A percentile compares a stretch with the other conserved stretches of the same genome.
These are phyloP conservation scores for Hydrotaea diabolus DNA, from an alignment of 2,888 invertebrate species.

Conservation along the genomic window DNA sequence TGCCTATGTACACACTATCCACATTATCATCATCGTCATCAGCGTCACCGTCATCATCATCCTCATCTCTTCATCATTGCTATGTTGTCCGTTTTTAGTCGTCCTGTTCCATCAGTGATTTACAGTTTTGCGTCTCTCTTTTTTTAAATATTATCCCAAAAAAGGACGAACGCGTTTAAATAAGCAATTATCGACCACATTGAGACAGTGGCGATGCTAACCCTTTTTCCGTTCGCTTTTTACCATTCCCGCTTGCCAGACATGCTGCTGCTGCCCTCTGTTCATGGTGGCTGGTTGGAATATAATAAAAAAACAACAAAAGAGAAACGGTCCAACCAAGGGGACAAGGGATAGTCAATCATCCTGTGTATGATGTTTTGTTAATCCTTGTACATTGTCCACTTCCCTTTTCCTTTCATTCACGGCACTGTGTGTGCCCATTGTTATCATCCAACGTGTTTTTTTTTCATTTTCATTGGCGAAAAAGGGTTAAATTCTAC, in stretches of 20 bases:
- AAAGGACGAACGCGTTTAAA: conserved; percentile 69
- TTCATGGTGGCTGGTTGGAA: conserved; percentile 29
- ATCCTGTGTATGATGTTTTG: conserved; percentile 12
- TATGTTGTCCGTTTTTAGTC: conserved; percentile 56
- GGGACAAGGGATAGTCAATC: conserved; percentile 57
- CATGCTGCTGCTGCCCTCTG: neutral
- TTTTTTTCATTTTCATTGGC: too few relatives aligned
- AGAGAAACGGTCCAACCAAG: neutral
- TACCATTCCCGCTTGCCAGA: conserved; percentile 49
- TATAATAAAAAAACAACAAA: neutral
- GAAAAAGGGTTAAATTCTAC: conserved; percentile 6
- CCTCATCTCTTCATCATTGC: conserved; percentile 47
- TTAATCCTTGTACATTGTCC: conserved; percentile 6
- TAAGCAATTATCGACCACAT: conserved; percentile 71
- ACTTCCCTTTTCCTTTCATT: neutral
- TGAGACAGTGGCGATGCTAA: conserved; percentile 39
- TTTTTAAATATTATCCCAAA: conserved; percentile 65
- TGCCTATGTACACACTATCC: neutral
- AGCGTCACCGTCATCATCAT: too few relatives aligned
- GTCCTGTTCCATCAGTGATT: conserved; percentile 42
- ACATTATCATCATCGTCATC: too few relatives aligned
- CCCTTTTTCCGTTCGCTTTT: conserved; percentile 23
- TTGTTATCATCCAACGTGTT: neutral
- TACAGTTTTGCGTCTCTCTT: conserved; percentile 40
- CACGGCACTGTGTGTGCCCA: neutral